These are phyloP conservation scores for Hormaphis cornu DNA, from an alignment of 1,140 invertebrate species.

Conservation along the genomic window DNA sequence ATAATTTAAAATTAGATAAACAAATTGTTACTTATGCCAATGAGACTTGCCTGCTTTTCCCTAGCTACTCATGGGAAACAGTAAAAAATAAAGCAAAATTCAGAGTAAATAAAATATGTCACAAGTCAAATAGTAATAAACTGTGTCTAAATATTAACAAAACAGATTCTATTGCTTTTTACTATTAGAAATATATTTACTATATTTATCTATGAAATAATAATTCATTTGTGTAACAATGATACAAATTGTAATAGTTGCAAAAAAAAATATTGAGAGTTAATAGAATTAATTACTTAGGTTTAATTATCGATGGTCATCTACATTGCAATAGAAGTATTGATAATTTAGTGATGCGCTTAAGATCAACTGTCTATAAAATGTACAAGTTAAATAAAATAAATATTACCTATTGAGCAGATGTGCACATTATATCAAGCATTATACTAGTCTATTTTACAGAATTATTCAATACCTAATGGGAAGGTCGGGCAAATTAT, in stretches of 20 bases:
- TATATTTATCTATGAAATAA: background rate
- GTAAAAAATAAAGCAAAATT: no score
- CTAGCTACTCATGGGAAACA: no score
- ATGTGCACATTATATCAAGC: background rate
- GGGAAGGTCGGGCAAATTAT: background rate
- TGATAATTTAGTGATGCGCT: background rate
- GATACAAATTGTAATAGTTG: background rate
- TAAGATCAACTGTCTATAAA: background rate
- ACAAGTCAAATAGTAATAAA: no score
- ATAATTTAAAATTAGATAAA: no score
- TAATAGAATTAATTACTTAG: background rate
- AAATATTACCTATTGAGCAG: background rate
- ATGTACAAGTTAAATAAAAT: background rate
- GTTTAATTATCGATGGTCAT: background rate
- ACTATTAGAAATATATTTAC: no score
- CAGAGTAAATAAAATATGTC: no score
- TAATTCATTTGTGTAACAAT: background rate
- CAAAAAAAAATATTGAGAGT: no score
- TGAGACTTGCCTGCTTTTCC: no score
- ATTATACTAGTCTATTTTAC: background rate
- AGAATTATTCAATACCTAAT: background rate
- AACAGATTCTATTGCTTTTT: no score
- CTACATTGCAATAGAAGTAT: background rate
- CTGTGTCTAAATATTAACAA: no score
- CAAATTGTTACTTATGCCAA: no score